Percentiles rank a stretch among this genome's conserved stretches.
Conservation (phyloP, 2,797 vertebrate genomes). For the Spinibarbus caldwelli region DNA sequence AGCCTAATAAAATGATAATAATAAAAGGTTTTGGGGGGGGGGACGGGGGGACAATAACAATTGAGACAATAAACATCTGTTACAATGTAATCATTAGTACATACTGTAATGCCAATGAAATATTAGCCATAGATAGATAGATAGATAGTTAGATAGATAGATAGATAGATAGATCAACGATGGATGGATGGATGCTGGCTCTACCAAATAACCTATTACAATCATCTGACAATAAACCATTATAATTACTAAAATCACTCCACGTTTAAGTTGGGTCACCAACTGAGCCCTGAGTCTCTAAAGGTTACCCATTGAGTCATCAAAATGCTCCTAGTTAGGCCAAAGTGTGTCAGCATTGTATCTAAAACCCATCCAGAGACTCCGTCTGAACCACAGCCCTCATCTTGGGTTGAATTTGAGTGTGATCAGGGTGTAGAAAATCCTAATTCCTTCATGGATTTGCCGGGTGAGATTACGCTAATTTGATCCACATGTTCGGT, state of each 20-base stretch:
- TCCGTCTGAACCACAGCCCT: background rate
- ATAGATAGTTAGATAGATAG: background rate
- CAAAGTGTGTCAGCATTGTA: background rate
- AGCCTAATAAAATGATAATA: background rate
- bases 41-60: too few relatives aligned
- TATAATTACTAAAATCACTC: background rate
- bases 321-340: background rate
- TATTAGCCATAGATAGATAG: background rate
- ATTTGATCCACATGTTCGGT: conserved; percentile 71
- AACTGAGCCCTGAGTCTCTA: too few relatives aligned
- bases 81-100: too few relatives aligned
- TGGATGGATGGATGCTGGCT: too few relatives aligned
- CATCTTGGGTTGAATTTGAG: background rate
- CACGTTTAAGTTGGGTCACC: background rate
- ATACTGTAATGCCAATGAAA: background rate
- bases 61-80: too few relatives aligned
- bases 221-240: background rate
- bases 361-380: background rate
- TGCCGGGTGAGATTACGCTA: conserved; percentile 69
- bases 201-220: too few relatives aligned
- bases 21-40: background rate
- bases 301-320: background rate
- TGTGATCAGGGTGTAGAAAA: conserved; percentile 65
- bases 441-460: conserved; percentile 72
- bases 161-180: background rate